Conservation (phyloP, 1,140 invertebrate species). For the Teleogryllus occipitalis region DNA sequence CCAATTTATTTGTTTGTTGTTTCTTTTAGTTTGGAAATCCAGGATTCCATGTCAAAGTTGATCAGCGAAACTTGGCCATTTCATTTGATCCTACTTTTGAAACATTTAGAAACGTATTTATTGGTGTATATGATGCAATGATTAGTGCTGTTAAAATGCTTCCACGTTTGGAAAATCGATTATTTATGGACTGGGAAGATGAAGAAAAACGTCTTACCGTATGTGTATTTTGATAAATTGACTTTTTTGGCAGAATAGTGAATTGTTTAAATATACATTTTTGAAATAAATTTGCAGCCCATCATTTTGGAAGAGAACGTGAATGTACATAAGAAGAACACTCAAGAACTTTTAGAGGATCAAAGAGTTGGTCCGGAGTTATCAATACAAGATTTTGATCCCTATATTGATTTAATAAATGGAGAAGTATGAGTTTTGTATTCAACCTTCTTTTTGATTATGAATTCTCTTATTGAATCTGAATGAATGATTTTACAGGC, state of each 20-base stretch:
- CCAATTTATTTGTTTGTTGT: neutral
- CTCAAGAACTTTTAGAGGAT: constrained; percentile 54
- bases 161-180: constrained; percentile 62
- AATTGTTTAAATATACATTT: neutral
- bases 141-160: constrained; percentile 57
- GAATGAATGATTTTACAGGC: constrained; percentile 31
- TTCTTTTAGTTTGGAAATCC: constrained; percentile 55
- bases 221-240: neutral
- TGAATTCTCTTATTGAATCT: neutral
- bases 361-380: constrained; percentile 61
- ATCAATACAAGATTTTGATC: constrained; percentile 67
- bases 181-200: constrained; percentile 52
- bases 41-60: constrained; percentile 65
- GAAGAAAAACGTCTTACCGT: constrained; percentile 18
- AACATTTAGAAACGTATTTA: constrained; percentile 57
- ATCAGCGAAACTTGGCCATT: constrained; percentile 56
- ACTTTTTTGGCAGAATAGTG: neutral
- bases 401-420: constrained; percentile 71
- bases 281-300: constrained; percentile 42
- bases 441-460: neutral
- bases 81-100: constrained; percentile 74
- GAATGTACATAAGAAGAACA: constrained; percentile 44
- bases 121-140: constrained; percentile 63
- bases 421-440: constrained; percentile 44
- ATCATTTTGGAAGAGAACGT: constrained; percentile 56